Conservation (phyloP, 2,888 invertebrate species). For the Noctua janthe region DNA sequence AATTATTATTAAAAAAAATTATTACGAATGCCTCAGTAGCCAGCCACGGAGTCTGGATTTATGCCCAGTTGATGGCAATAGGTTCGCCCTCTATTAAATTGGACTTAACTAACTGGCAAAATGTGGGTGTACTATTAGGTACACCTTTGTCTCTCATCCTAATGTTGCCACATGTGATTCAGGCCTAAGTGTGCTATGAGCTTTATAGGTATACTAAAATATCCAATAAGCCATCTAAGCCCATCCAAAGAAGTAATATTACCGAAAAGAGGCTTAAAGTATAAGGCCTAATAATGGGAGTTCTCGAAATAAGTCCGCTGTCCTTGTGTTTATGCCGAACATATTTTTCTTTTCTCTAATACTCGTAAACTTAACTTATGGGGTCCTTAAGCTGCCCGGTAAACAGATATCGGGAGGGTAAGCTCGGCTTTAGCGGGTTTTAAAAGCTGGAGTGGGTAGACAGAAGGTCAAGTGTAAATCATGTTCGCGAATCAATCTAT, state of each 20-base stretch:
- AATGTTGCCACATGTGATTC: background rate
- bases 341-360: slow-evolving; percentile 66
- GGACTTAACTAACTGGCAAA: too few relatives aligned
- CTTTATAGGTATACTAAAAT: slow-evolving; percentile 10
- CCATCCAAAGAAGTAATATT: slow-evolving; percentile 33
- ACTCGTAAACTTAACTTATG: slow-evolving; percentile 66
- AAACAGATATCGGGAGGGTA: slow-evolving; percentile 62
- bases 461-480: slow-evolving; percentile 49
- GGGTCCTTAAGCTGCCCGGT: slow-evolving; percentile 61
- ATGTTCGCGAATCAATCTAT: too few relatives aligned
- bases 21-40: too few relatives aligned
- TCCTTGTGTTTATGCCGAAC: slow-evolving; percentile 60
- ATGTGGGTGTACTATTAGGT: too few relatives aligned
- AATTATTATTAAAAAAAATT: too few relatives aligned
- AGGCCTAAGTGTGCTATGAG: background rate
- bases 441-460: background rate
- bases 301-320: slow-evolving; percentile 41
- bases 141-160: too few relatives aligned
- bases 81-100: too few relatives aligned
- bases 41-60: too few relatives aligned
- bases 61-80: too few relatives aligned
- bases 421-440: slow-evolving; percentile 51
- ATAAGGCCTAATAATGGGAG: slow-evolving; percentile 60
- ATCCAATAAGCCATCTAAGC: slow-evolving; percentile 39
- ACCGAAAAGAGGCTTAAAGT: slow-evolving; percentile 38